Base-by-base conservation (phyloP, 2,888 invertebrate genomes). In the Lasioglossum morio region DNA sequence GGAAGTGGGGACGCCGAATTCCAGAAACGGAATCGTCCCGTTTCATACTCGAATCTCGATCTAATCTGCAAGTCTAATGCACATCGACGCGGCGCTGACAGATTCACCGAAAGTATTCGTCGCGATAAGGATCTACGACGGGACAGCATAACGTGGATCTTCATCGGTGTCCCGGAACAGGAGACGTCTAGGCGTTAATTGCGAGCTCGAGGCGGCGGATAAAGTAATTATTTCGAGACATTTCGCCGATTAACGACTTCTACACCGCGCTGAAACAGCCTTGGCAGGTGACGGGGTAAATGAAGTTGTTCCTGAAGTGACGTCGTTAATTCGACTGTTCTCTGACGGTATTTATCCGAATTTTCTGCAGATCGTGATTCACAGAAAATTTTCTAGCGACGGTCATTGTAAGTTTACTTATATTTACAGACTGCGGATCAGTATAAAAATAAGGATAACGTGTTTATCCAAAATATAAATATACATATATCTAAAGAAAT, bases 51-150 rank as follows among this genome's bases (percentile, higher is more conserved):
- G 76, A n/a, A 14, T n/a, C 73, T 43, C 57, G 73, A 78, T 87
- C 75, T 83, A 85, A 87, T 89, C 81, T 79, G 72, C 60, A 60
- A 89, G 82, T 81, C 77, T 85, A 81, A 87, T 85, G 82, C 81
- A 79, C 63, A 79, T 77, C 72, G 66, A 73, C 76, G 63, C 43
- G 46, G 40, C 43, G 79, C 30, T 86, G 89, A 86, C 66, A 72
- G 83, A 87, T 84, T 77, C 87, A 19, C 69, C 72, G 37, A 88
- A 83, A 88, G 79, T 86, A 77, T 80, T 84, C 37, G 74, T 66
- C 69, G 60, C 43, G 79, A 88, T 88, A 72, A 77, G 60, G 70
- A 86, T 88, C 86, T 82, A 72, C 82, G 77, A 75, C 30, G 70
- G 37, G 63, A 63, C 63, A 77, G 63, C 80, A 77, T 84, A 37